These are phyloP conservation scores for Trachelus troglodyta DNA, from an alignment of 2,888 invertebrate species.

Conservation along the genomic window DNA sequence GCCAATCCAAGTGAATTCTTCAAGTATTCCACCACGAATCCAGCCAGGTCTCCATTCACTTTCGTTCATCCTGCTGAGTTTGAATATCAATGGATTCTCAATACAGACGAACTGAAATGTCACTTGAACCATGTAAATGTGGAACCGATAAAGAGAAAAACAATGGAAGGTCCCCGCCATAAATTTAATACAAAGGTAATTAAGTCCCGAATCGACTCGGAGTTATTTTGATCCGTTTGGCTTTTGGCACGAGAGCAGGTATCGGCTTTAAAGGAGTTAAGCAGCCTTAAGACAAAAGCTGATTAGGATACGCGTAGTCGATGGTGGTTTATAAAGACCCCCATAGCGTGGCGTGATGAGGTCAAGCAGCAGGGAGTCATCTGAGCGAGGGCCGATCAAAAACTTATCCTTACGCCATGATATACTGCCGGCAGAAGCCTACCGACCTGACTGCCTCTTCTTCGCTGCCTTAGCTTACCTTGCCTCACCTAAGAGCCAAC, in stretches of 20 bases:
- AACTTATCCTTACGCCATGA: slow-evolving; percentile 59
- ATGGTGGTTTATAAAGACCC: slow-evolving; percentile 61
- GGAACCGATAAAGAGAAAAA: not conserved
- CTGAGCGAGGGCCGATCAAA: slow-evolving; percentile 58
- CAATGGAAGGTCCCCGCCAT: not conserved
- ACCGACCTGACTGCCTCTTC: slow-evolving; percentile 36
- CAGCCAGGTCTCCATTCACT: slow-evolving; percentile 47
- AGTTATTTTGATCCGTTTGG: not conserved
- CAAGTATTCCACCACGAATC: slow-evolving; percentile 51
- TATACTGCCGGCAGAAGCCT: slow-evolving; percentile 53
- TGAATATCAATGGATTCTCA: not conserved
- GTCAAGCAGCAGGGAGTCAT: slow-evolving; percentile 63
- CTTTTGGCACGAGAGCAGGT: not conserved
- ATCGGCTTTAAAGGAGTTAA: not conserved
- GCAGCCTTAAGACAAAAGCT: slow-evolving; percentile 57
- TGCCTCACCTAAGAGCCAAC: slow-evolving; percentile 23
- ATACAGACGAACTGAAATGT: not conserved
- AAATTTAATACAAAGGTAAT: not conserved
- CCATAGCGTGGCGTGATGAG: slow-evolving; percentile 64
- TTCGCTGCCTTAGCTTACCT: slow-evolving; percentile 20
- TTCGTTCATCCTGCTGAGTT: slow-evolving; percentile 18
- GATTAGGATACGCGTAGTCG: slow-evolving; percentile 57
- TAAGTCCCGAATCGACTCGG: not conserved
- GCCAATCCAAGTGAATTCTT: slow-evolving; percentile 53
- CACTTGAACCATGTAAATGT: not conserved